Conservation (phyloP, 2,113 vertebrate species). For the Genyomyrus donnyi region DNA sequence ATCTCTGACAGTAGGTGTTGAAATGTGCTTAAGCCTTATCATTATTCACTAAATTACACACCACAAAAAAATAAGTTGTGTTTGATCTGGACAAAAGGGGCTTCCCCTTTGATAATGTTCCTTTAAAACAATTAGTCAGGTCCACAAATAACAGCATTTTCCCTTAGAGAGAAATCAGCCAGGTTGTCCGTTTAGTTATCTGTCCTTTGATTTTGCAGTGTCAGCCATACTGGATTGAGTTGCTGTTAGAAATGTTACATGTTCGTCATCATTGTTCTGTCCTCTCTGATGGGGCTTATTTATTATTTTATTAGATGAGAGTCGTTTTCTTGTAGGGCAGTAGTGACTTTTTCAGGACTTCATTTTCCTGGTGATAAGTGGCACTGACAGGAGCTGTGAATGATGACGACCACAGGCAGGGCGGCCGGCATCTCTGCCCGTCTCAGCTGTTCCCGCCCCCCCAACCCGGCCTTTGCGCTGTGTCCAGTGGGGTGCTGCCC, state of each 20-base stretch:
- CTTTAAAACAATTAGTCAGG: constrained; percentile 5
- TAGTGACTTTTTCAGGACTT: not conserved
- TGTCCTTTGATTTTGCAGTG: not conserved
- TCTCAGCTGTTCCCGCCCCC: not conserved
- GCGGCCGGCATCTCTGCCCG: not conserved
- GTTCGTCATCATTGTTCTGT: not conserved
- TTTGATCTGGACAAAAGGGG: not conserved
- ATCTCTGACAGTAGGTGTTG: not conserved
- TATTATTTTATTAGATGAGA: not conserved
- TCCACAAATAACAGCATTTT: not conserved
- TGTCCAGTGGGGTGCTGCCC: not conserved
- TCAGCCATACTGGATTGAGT: not conserved
- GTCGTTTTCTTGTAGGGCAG: not conserved
- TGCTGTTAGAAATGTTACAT: not conserved
- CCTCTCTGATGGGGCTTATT: not conserved
- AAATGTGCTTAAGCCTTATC: not conserved
- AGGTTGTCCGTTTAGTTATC: not conserved
- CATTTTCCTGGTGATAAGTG: not conserved
- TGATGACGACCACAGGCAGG: not conserved
- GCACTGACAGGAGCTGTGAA: not conserved
- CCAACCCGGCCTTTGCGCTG: too few relatives aligned
- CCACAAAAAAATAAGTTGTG: not conserved
- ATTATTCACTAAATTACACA: not conserved
- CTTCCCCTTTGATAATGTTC: not conserved
- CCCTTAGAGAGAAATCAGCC: not conserved